Conservation (phyloP, 1,140 invertebrate genomes). For the Drusus annulatus region DNA sequence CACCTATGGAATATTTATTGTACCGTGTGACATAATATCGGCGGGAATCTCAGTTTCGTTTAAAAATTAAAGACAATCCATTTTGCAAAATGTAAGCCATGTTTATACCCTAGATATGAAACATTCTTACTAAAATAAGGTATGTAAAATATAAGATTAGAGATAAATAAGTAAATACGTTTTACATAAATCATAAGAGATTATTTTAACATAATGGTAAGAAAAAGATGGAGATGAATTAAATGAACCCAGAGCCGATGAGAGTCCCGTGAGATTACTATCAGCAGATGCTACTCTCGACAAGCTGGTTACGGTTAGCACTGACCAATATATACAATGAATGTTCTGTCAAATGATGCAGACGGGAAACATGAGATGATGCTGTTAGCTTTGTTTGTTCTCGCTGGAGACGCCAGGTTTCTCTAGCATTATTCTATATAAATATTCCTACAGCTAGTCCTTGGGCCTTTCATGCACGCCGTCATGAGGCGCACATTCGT, state of each 20-base stretch:
- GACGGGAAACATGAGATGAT: too few species aligned
- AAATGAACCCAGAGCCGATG: too few species aligned
- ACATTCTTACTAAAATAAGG: constrained; percentile 11
- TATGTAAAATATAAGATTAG: neutral
- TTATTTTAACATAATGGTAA: neutral
- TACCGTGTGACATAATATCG: constrained; percentile 23
- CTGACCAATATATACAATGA: too few species aligned
- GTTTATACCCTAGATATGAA: constrained; percentile 21
- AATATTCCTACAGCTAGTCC: constrained; percentile 17
- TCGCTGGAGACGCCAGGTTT: neutral
- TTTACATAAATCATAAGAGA: constrained; percentile 7
- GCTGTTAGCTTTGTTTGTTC: neutral
- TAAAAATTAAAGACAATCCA: neutral
- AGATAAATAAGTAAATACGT: constrained; percentile 5
- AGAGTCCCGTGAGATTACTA: too few species aligned
- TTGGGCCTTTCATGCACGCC: neutral
- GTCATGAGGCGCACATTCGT: neutral
- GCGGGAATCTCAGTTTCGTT: constrained; percentile 18
- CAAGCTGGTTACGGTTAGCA: too few species aligned
- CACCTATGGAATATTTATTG: constrained; percentile 35
- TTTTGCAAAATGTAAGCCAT: constrained; percentile 7
- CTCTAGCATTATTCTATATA: constrained; percentile 4
- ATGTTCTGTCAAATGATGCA: too few species aligned
- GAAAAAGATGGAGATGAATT: neutral
- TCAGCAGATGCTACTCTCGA: too few species aligned